These are phyloP conservation scores for Agonopterix subpropinquella DNA, from an alignment of 2,888 invertebrate genomes.

Conservation along the genomic window DNA sequence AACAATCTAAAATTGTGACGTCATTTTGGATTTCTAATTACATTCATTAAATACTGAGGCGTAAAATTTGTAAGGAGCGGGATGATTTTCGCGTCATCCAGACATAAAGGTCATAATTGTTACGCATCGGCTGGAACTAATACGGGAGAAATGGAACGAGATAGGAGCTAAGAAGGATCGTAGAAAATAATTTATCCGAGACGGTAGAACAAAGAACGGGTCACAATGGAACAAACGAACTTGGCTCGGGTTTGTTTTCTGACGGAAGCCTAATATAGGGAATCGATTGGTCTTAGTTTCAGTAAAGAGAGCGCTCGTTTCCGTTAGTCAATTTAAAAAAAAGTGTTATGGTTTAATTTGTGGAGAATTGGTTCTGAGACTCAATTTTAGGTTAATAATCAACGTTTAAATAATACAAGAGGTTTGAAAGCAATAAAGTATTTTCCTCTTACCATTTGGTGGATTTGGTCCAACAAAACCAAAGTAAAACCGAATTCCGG, in stretches of 20 bases:
- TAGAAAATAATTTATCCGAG: constrained; percentile 72
- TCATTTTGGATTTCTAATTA: constrained; percentile 47
- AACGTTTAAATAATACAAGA: too few species aligned
- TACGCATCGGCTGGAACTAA: constrained; percentile 73
- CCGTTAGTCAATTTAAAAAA: constrained; percentile 34
- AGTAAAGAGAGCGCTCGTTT: constrained; percentile 40
- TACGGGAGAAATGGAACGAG: constrained; percentile 72
- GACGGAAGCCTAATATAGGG: constrained; percentile 64
- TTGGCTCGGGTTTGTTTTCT: constrained; percentile 60
- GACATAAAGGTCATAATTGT: constrained; percentile 72
- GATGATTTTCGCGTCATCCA: constrained; percentile 73
- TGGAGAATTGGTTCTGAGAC: constrained; percentile 1
- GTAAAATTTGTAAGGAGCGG: constrained; percentile 67
- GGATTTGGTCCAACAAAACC: too few species aligned
- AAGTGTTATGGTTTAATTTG: constrained; percentile 16
- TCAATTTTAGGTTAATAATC: not conserved
- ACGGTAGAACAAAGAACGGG: constrained; percentile 66
- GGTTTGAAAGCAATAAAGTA: too few species aligned
- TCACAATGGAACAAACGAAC: constrained; percentile 68
- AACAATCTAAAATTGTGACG: not conserved
- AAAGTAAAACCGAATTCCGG: too few species aligned
- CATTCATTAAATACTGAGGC: constrained; percentile 57
- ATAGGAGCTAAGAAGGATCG: constrained; percentile 67
- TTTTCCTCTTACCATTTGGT: too few species aligned
- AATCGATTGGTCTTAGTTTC: constrained; percentile 54